Conservation (phyloP, 1,140 invertebrate genomes). For the Leptinotarsa texana region DNA sequence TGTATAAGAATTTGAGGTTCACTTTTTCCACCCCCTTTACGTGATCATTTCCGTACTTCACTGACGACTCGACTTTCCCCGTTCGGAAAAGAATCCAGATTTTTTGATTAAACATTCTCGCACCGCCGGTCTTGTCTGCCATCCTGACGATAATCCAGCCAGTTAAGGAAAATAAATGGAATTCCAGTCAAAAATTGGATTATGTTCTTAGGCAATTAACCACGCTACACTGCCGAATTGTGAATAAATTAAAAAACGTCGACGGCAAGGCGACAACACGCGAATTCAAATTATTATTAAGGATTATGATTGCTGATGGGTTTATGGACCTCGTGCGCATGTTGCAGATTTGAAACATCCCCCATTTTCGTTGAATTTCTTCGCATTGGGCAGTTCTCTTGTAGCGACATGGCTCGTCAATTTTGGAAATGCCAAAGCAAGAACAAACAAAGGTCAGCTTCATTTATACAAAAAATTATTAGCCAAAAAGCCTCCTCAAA, state of each 20-base stretch:
- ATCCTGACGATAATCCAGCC: conserved; percentile 29
- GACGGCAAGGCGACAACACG: not conserved
- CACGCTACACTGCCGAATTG: conserved; percentile 7
- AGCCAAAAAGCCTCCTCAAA: too few relatives aligned
- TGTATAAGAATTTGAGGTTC: too few relatives aligned
- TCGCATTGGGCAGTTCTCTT: too few relatives aligned
- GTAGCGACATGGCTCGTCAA: too few relatives aligned
- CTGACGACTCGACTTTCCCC: not conserved
- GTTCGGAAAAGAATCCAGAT: conserved; percentile 39
- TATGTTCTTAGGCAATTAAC: conserved; percentile 30
- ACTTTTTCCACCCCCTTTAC: too few relatives aligned
- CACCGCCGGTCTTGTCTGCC: conserved; percentile 24
- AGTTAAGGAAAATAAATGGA: conserved; percentile 34
- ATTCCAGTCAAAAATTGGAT: conserved; percentile 29
- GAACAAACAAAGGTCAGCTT: too few relatives aligned
- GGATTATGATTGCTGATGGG: not conserved
- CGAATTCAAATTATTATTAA: not conserved
- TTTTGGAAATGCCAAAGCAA: too few relatives aligned
- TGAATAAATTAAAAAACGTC: not conserved
- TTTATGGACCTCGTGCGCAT: too few relatives aligned
- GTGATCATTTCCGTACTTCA: too few relatives aligned
- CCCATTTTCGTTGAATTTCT: too few relatives aligned
- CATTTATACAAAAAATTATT: too few relatives aligned
- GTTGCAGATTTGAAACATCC: too few relatives aligned
- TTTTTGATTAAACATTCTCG: conserved; percentile 44